Percentiles rank a stretch among this genome's conserved stretches.
phyloP scores from a whole-genome alignment of 2,888 invertebrate genomes.

The Lacanobia wlatinum region DNA sequence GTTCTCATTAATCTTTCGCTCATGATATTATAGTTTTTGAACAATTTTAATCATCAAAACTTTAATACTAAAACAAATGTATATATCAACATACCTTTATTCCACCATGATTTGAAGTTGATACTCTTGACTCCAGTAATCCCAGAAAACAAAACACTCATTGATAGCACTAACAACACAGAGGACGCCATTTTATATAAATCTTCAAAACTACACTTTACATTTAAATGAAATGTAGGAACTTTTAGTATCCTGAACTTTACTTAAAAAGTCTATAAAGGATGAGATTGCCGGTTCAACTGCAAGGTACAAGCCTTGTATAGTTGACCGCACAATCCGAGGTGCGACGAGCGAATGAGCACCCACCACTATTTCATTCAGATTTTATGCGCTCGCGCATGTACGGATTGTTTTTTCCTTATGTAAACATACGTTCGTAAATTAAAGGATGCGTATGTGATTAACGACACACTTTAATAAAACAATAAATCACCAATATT shows the following conservation, averaged over 20 bases:
- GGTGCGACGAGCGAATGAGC: constrained; percentile 55
- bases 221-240: constrained; percentile 49
- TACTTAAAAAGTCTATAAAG: constrained; percentile 54
- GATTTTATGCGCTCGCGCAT: constrained; percentile 26
- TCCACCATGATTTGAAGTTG: constrained; percentile 49
- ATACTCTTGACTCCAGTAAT: constrained; percentile 42
- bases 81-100: constrained; percentile 44
- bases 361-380: constrained; percentile 13
- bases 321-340: constrained; percentile 67
- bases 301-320: constrained; percentile 61
- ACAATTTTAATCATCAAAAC: too few relatives aligned
- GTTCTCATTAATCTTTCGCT: neutral
- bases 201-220: neutral
- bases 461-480: constrained; percentile 1
- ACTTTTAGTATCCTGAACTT: constrained; percentile 60
- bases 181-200: constrained; percentile 40
- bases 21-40: neutral
- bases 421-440: constrained; percentile 5
- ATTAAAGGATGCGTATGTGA: constrained; percentile 4
- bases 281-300: constrained; percentile 63
- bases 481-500: neutral
- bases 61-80: neutral
- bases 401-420: constrained; percentile 44
- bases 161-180: constrained; percentile 28
- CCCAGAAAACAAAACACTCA: constrained; percentile 36